phyloP scores from a whole-genome alignment of 2,113 vertebrate genomes.

The Leptobrachium leishanense region DNA sequence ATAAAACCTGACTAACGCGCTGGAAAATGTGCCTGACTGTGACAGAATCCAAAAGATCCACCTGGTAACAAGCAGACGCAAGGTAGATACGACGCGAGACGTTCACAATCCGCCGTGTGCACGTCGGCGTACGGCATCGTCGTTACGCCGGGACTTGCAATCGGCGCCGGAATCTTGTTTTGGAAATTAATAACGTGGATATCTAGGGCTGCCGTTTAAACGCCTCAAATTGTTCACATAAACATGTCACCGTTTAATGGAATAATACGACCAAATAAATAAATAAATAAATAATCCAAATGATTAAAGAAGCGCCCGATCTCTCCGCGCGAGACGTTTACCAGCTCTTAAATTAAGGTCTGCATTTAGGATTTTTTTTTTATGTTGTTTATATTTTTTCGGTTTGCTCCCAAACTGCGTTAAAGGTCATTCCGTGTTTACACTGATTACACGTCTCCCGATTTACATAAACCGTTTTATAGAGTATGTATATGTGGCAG shows the following conservation, averaged over 20 bases:
- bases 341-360: conserved; percentile 41
- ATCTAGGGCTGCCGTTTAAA: conserved; percentile 31
- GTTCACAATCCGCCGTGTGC: conserved; percentile 3
- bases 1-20: conserved; percentile 46
- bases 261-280: conserved; percentile 3
- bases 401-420: background rate
- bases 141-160: background rate
- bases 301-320: conserved; percentile 29
- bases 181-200: conserved; percentile 9
- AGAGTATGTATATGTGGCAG: background rate
- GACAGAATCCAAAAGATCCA: conserved; percentile 33
- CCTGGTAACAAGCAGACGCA: conserved; percentile 24
- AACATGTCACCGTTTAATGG: conserved; percentile 38
- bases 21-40: conserved; percentile 52
- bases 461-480: conserved; percentile 34
- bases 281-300: conserved; percentile 5
- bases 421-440: conserved; percentile 43
- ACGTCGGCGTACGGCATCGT: background rate
- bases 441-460: conserved; percentile 27
- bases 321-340: conserved; percentile 27
- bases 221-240: conserved; percentile 37
- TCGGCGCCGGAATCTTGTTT: background rate
- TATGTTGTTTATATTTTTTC: background rate
- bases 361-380: conserved; percentile 45
- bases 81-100: conserved; percentile 3